Evolutionary conservation across 2,113 vertebrate genomes (phyloP), one percentile per base, ranked within the genome.

Genomic region (Lophura nycthemera): DNA sequence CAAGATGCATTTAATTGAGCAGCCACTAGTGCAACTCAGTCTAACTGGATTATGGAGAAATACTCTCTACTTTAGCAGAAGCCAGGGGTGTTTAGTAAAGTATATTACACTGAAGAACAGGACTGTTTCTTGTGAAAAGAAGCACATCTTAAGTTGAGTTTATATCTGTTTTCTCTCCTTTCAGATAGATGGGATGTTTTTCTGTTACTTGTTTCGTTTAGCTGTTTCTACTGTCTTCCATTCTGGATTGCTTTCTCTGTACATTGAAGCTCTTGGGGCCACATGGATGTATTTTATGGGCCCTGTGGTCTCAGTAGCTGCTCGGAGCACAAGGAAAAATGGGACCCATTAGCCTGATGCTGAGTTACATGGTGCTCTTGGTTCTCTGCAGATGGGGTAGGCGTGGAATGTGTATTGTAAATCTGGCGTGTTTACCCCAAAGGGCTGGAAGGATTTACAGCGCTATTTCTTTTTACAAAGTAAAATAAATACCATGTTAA

Each of bases 381-480:
- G 15, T 48, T 85, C 20, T 32, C 19, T 1, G 5, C 16, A 19
- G 8, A 25, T 14, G 36, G 4, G 2, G 2, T 25, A 5, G 9
- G 36, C 5, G 0, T 14, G 30, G 61, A 56, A 38, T 2, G 7
- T 2, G 1, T 11, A 3, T 7, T 64, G 10, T 47, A 66, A 71
- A 15, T 73, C 38, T 20, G 25, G 32, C 0, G 0, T 6, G 21
- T 38, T 66, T 50, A 34, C 15, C 1, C 0, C 42, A 64, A 60
- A 43, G 34, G 11, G 6, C 14, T 61, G 67, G 47, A 18, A 7
- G 50, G 7, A 56, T 65, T n/a, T 40, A 19, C 25, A 30, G 25
- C 18, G 1, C 8, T 92, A 15, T 52, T 89, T 61, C 24, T 17
- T 86, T 83, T 50, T 50, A 36, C 25, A 47, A 14, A 61, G 10